Base-by-base conservation (phyloP, 1,140 invertebrate genomes). In the Drosophila bipectinata region DNA sequence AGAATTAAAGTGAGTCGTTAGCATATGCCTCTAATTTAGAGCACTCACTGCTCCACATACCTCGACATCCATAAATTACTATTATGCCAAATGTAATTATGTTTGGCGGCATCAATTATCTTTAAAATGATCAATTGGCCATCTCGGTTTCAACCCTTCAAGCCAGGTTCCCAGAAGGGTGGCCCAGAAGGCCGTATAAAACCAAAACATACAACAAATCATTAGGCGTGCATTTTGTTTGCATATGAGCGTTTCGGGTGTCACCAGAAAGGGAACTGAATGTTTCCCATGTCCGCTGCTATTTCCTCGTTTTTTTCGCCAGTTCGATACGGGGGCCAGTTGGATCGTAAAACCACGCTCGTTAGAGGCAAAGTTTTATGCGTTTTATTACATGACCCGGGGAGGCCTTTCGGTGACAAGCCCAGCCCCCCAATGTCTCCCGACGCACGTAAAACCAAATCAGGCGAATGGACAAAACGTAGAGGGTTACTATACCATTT, bases 331-430 rank as follows among this genome's bases (percentile, higher is more conserved):
- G 68, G 59, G 55, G 59, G 55, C 12, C 63, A 68, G 66, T 37
- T 26, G 45, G 73, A 77, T 85, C 82, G 82, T 85, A 87, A 85
- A 85, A 68, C 68, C 75, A 55, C 60, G 64, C 82, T 85, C 82
- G 82, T 87, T 85, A 85, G 82, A 61, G 69, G 48, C 78, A 82
- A 87, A 87, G 69, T 78, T 85, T 87, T 77, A 87, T 72, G 82
- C 66, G 61, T 87, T 85, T 85, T 87, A 85, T 85, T 75, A 72
- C 82, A 67, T 24, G 69, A 72, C 54, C 74, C 64, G 14, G 37
- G 39, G 24, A 61, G 68, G 56, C 49, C 34, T 55, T 30, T 41
- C 26, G 9, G 63, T 30, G 44, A 77, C 34, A 52, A 47, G 12
- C 32, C 34, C 18, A 60, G 12, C 32, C 34, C 18, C 30, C 48